phyloP scores from a whole-genome alignment of 2,888 invertebrate species.

The Syrista parreyssii region DNA sequence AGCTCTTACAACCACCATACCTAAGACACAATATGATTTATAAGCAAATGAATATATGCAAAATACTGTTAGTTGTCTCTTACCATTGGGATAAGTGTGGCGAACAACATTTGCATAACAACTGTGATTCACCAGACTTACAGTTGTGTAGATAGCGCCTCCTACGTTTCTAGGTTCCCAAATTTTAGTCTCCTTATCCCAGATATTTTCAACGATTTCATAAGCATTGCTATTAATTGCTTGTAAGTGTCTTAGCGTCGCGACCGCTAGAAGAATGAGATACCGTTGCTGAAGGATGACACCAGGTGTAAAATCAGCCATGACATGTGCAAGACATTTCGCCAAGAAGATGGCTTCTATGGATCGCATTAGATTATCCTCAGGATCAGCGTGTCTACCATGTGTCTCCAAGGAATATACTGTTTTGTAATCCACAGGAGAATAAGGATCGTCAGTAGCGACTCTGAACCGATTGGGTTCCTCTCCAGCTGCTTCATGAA shows the following conservation, averaged over 20 bases:
- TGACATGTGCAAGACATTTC: constrained; percentile 55
- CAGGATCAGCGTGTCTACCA: constrained; percentile 47
- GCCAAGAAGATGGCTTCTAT: constrained; percentile 63
- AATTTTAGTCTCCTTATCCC: constrained; percentile 43
- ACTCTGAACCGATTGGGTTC: neutral
- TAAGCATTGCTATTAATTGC: constrained; percentile 67
- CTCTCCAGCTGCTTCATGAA: neutral
- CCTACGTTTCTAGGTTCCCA: constrained; percentile 61
- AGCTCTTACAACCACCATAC: constrained; percentile 54
- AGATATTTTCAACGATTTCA: constrained; percentile 63
- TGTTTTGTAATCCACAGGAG: constrained; percentile 55
- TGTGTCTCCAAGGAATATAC: constrained; percentile 62
- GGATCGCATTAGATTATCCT: constrained; percentile 59
- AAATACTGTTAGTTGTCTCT: constrained; percentile 5
- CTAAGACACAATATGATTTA: constrained; percentile 38
- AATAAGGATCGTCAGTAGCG: constrained; percentile 33
- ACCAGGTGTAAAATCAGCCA: constrained; percentile 27
- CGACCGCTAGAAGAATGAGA: constrained; percentile 50
- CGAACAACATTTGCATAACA: constrained; percentile 67
- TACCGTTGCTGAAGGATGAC: constrained; percentile 32
- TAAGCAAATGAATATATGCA: constrained; percentile 2
- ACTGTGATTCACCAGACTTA: constrained; percentile 67
- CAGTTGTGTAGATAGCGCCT: constrained; percentile 66
- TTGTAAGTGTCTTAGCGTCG: constrained; percentile 64
- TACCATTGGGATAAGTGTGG: constrained; percentile 59